Base-by-base conservation (phyloP, 1,140 invertebrate genomes). In the Popillia japonica region DNA sequence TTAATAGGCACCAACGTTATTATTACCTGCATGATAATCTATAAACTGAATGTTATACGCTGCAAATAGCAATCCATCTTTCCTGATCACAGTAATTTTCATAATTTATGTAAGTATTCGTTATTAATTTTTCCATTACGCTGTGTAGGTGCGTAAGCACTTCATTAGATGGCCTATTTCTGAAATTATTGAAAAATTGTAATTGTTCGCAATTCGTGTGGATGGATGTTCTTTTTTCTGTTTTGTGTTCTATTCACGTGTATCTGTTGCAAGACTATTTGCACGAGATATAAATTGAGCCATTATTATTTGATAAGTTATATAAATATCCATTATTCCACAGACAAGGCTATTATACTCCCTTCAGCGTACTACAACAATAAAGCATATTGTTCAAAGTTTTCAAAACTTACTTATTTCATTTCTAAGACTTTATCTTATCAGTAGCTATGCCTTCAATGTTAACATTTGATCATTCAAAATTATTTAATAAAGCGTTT, bases 1-100 rank as follows among this genome's bases (percentile, higher is more conserved):
- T 84, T 84, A 84, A 84, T 84, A 82, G 82, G 75, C 77, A 42
- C 77, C 75, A 81, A 83, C 78, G 78, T 79, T 84, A 82, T 84
- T 83, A 84, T 84, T 84, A 84, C 82, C 82, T 68, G 77, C 80
- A 81, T 78, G 82, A 84, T 84, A 84, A 83, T 83, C 78, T 80
- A 80, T 77, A 79, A 82, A 73, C 44, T 82, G 81, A 81, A 81
- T 81, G 79, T 78, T 81, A 82, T 75, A 79, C 81, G 34, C 23
- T 79, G 81, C 79, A 22, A 78, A 79, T 73, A 77, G 78, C 78
- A 80, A 74, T 74, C 72, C 27, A 80, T 74, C 23, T 75, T 80
- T 17, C 61, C 44, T 72, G 55, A 79, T 79, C 55, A 77, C 61
- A 42, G 61, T 77, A 59, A 72, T 77, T 77, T 77, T 77, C 76